Base-by-base conservation (phyloP, 2,888 invertebrate genomes). In the Elegia similella region DNA sequence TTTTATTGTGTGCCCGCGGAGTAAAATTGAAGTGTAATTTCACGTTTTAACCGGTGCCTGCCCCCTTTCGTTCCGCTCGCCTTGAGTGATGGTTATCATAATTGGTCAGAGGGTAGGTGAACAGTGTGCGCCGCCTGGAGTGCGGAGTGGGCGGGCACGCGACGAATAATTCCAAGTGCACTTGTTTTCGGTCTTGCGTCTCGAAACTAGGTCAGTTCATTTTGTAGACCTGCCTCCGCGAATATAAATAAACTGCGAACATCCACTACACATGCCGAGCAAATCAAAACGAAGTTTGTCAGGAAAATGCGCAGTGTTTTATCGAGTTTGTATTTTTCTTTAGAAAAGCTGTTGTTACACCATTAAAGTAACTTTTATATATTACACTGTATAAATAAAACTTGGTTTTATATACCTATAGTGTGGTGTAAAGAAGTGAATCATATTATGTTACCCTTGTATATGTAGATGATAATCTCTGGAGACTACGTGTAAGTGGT, bases 41-140 rank as follows among this genome's bases (percentile, higher is more conserved):
- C 86, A 90, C 85, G 88, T 89, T 89, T 89, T 86, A 89, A 86
- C 85, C 77, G 82, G 88, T 88, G 84, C 85, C 89, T 88, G 88
- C 90, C 90, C 89, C 84, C 85, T 91, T 90, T 90, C 89, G 90
- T 90, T 90, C 89, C 90, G 88, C 89, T 89, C 84, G 88, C 88
- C 86, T 85, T 90, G 88, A 88, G 86, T 89, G 90, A 90, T 90
- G 84, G 88, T 90, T 91, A 91, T 90, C 89, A 83, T 89, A 90
- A 90, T 90, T 91, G 89, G 87, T 79, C 83, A 79, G 86, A 87
- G 89, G 88, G 89, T 89, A 84, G 86, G 82, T 83, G 83, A 80
- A 76, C 77, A 82, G 74, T 75, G 75, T 70, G 75, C 76, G 78
- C 81, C 79, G 82, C 79, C 80, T 76, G 38, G 15, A 69, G 75